phyloP scores from a whole-genome alignment of 2,888 invertebrate species.

The Hypsopygia costalis region DNA sequence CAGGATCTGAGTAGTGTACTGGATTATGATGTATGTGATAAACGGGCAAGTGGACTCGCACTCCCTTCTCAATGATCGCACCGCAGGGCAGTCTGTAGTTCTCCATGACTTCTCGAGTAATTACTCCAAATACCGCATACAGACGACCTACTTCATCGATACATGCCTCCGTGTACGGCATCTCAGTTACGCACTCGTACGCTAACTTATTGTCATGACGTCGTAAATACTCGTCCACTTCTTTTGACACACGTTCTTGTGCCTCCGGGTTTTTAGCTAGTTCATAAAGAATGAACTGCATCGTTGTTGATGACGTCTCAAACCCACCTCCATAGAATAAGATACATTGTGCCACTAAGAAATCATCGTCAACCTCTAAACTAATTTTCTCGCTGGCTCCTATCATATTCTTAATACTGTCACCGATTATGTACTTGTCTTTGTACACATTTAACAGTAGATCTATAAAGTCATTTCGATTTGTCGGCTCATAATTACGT shows the following conservation, averaged over 20 bases:
- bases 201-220: conserved; percentile 18
- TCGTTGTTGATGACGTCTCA: conserved; percentile 31
- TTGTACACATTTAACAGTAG: conserved; percentile 14
- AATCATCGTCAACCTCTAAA: not conserved
- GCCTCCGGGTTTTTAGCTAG: conserved; percentile 26
- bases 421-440: conserved; percentile 12
- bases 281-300: conserved; percentile 28
- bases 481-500: conserved; percentile 11
- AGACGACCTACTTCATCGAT: conserved; percentile 29
- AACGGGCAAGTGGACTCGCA: conserved; percentile 41
- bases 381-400: not conserved
- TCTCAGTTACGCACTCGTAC: conserved; percentile 28
- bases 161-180: conserved; percentile 31
- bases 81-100: conserved; percentile 43
- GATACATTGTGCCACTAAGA: conserved; percentile 22
- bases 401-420: not conserved
- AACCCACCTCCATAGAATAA: conserved; percentile 49
- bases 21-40: conserved; percentile 40
- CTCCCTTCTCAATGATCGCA: conserved; percentile 34
- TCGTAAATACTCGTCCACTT: conserved; percentile 29
- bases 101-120: conserved; percentile 35
- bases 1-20: conserved; percentile 39
- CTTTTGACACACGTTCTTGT: conserved; percentile 22
- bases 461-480: conserved; percentile 20
- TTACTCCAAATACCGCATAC: conserved; percentile 25